Percentiles rank a stretch among this genome's conserved stretches.
Conservation (phyloP, 2,797 vertebrate species). For the Takifugu rubripes region DNA sequence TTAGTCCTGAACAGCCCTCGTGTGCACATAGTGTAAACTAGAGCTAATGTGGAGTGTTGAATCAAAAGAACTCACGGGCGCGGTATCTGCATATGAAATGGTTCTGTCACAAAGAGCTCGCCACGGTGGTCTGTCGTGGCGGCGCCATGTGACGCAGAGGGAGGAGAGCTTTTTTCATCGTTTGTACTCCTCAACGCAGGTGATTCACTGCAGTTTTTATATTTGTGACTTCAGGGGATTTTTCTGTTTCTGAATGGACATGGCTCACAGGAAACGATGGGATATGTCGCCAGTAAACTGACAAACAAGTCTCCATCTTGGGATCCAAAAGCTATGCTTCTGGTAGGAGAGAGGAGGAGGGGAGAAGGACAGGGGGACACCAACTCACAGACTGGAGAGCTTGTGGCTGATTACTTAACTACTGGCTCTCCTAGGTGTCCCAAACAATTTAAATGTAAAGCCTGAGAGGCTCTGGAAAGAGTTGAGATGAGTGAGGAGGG, state of each 20-base stretch:
- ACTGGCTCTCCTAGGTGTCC: too few species aligned
- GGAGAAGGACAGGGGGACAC: too few species aligned
- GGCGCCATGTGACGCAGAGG: conserved; percentile 56
- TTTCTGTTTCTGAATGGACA: not conserved
- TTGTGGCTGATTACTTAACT: not conserved
- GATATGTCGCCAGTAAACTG: too few species aligned
- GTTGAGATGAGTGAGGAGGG: not conserved
- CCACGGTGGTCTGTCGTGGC: conserved; percentile 40
- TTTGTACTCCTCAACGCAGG: conserved; percentile 13
- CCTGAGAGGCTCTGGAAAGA: not conserved
- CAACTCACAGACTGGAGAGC: not conserved
- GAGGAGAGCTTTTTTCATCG: conserved; percentile 6
- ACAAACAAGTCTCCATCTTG: too few species aligned
- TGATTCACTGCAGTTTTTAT: conserved; percentile 13
- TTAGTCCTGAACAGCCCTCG: conserved; percentile 70
- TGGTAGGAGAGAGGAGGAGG: not conserved
- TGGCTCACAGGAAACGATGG: too few species aligned
- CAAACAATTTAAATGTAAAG: too few species aligned
- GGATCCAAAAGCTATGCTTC: not conserved
- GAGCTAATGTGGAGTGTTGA: conserved; percentile 62
- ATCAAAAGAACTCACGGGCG: conserved; percentile 73
- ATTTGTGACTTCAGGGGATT: not conserved
- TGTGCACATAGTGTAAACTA: conserved; percentile 45
- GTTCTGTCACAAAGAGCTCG: conserved; percentile 66
- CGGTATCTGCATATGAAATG: conserved; percentile 76